Conservation (phyloP, 53 echinoderm and acorn worm species). For the Actinopyga echinites region DNA sequence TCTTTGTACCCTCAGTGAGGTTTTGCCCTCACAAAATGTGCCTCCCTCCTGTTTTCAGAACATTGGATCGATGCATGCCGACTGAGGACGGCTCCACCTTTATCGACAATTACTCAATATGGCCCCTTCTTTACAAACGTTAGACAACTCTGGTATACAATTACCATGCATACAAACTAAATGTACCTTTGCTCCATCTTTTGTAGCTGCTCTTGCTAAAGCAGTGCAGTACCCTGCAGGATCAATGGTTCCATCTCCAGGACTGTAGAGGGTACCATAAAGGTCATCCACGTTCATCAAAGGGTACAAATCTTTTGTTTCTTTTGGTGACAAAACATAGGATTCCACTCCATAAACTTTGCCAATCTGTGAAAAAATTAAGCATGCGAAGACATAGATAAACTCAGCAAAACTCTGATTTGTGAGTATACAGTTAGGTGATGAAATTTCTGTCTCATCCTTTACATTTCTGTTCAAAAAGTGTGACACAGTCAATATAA, state of each 20-base stretch:
- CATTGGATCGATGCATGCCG: too few species aligned
- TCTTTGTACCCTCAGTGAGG: too few species aligned
- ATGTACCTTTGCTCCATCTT: constrained; percentile 78
- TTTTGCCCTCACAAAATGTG: too few species aligned
- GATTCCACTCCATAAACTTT: constrained; percentile 89
- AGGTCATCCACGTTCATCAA: constrained; percentile 83
- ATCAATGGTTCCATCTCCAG: constrained; percentile 87
- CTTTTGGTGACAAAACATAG: constrained; percentile 72
- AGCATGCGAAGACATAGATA: background rate
- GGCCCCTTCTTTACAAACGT: too few species aligned
- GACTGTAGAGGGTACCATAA: constrained; percentile 85
- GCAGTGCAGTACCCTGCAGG: constrained; percentile 92
- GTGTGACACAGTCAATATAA: too few species aligned
- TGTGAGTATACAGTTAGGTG: too few species aligned
- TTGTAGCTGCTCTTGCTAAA: constrained; percentile 78
- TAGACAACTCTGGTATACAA: too few species aligned
- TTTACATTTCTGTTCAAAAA: too few species aligned
- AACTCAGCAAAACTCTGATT: background rate
- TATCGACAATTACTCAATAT: too few species aligned
- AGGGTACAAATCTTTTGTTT: constrained; percentile 81
- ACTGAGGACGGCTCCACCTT: too few species aligned
- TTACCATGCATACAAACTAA: background rate
- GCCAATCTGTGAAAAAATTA: constrained; percentile 62
- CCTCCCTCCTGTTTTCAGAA: too few species aligned
- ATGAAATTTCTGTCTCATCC: too few species aligned